Evolutionary conservation across 2,888 invertebrate genomes (phyloP).

Genomic region (Caenorhabditis virilis): DNA sequence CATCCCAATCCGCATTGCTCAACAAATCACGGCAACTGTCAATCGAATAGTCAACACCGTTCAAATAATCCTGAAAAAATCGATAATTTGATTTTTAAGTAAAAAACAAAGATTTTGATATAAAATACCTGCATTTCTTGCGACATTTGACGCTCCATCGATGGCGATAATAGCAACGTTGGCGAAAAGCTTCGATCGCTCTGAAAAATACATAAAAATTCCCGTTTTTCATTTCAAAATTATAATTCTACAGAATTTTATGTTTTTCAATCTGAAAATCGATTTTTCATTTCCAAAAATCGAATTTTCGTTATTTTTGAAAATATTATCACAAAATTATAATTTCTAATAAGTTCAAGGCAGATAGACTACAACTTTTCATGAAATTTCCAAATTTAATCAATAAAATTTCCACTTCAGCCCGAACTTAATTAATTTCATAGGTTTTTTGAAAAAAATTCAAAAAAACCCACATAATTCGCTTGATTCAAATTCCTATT

Average conservation of each 20-base stretch:
- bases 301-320: no score
- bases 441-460: neutral
- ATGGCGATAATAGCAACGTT: constrained; percentile 38
- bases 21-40: constrained; percentile 53
- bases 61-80: constrained; percentile 56
- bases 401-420: no score
- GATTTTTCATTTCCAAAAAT: no score
- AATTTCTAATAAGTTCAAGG: no score
- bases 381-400: no score
- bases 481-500: neutral
- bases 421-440: no score
- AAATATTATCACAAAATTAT: no score
- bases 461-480: neutral
- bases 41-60: constrained; percentile 48
- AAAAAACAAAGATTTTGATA: neutral
- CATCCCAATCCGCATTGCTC: constrained; percentile 42
- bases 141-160: constrained; percentile 44
- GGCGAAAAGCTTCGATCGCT: no score
- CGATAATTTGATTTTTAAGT: neutral
- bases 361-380: no score
- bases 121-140: constrained; percentile 37
- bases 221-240: neutral
- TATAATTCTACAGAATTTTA: neutral
- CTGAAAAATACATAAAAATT: no score
- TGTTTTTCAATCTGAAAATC: neutral